Percentiles rank a stretch among this genome's conserved stretches.
Evolutionary conservation across 2,888 invertebrate genomes (phyloP).

Genomic region (Pedicia rivosa): DNA sequence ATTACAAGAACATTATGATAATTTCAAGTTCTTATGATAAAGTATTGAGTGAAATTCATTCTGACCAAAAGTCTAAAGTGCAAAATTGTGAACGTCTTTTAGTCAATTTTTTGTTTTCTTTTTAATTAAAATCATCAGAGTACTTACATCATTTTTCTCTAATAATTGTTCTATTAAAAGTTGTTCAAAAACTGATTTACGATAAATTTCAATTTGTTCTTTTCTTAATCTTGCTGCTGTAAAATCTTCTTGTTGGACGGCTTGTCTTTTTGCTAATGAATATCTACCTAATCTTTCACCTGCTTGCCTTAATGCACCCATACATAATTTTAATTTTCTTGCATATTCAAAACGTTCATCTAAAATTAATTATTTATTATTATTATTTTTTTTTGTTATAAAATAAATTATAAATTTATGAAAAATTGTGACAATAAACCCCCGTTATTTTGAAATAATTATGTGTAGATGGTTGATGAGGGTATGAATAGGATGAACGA

Average conservation of each 20-base stretch:
- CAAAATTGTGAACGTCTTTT: too few species aligned
- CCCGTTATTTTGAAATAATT: too few species aligned
- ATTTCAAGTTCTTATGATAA: too few species aligned
- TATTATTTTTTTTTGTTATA: too few species aligned
- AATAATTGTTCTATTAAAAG: conserved; percentile 61
- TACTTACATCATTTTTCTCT: conserved; percentile 54
- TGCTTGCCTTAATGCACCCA: conserved; percentile 64
- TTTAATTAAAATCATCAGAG: too few species aligned
- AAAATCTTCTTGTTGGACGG: conserved; percentile 84
- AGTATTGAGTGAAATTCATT: too few species aligned
- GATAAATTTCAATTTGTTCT: conserved; percentile 73
- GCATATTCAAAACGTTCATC: conserved; percentile 91
- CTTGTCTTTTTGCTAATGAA: conserved; percentile 80
- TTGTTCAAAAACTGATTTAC: conserved; percentile 56
- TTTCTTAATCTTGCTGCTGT: conserved; percentile 80
- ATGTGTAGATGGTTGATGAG: too few species aligned
- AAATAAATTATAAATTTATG: neutral
- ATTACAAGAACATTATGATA: too few species aligned
- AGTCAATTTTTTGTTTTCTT: too few species aligned
- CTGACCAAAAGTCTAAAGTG: too few species aligned
- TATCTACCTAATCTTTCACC: conserved; percentile 84
- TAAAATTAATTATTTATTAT: conserved; percentile 22
- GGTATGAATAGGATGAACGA: too few species aligned
- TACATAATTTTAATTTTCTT: conserved; percentile 73
- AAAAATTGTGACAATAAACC: too few species aligned